Evolutionary conservation across 1,140 invertebrate genomes (phyloP).

Genomic region (Brachionus koreanus): DNA sequence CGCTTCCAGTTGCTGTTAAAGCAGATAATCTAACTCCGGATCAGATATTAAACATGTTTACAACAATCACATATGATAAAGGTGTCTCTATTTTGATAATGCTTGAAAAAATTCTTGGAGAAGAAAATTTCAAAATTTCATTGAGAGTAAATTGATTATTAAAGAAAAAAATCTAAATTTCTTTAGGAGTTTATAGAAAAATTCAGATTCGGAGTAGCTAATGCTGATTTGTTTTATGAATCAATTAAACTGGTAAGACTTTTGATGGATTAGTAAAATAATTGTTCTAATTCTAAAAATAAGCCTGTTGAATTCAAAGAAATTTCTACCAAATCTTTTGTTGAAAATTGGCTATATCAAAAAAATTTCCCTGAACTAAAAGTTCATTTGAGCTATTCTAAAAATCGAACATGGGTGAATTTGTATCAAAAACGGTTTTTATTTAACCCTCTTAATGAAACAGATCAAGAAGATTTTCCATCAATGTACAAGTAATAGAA

Average conservation of each 20-base stretch:
- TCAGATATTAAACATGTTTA: conserved; percentile 88
- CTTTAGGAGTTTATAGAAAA: neutral
- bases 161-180: neutral
- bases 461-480: neutral
- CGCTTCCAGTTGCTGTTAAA: neutral
- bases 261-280: neutral
- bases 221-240: conserved; percentile 30
- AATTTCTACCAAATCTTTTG: neutral
- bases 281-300: neutral
- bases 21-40: neutral
- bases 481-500: neutral
- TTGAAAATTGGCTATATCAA: conserved; percentile 36
- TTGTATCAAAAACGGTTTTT: conserved; percentile 7
- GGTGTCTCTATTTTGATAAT: neutral
- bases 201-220: neutral
- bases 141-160: neutral
- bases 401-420: neutral
- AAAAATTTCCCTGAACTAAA: conserved; percentile 34
- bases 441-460: neutral
- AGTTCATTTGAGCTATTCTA: neutral
- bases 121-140: neutral
- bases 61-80: conserved; percentile 80
- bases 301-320: conserved; percentile 13
- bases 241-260: neutral
- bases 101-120: conserved; percentile 9